These are phyloP conservation scores for Dicaeum eximium DNA, from an alignment of 2,113 vertebrate genomes.

Conservation along the genomic window DNA sequence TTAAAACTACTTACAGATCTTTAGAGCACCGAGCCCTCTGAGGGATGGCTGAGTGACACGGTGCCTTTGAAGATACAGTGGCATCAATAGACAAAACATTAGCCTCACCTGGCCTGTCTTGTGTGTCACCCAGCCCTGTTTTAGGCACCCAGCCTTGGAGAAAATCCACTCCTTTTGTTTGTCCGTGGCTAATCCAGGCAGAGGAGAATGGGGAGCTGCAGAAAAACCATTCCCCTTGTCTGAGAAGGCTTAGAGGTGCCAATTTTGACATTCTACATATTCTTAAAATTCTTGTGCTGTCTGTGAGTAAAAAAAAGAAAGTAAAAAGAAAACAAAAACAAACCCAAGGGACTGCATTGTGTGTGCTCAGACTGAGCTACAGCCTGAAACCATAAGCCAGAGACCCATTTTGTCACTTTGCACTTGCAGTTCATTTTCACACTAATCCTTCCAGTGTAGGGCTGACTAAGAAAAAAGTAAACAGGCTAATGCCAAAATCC, in stretches of 20 bases:
- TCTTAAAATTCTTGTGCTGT: conserved; percentile 54
- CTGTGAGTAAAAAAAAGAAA: not conserved
- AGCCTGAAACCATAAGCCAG: not conserved
- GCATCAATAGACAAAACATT: conserved; percentile 58
- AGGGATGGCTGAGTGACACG: not conserved
- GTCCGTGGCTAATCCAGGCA: conserved; percentile 5
- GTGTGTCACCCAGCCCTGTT: not conserved
- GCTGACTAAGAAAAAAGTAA: not conserved
- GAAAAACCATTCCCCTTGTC: not conserved
- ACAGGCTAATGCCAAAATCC: not conserved
- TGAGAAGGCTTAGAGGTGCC: conserved; percentile 60
- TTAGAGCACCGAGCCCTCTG: not conserved
- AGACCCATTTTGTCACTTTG: not conserved
- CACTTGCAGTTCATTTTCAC: conserved; percentile 13
- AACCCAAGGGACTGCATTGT: not conserved
- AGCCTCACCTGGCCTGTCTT: conserved; percentile 54
- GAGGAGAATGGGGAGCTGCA: not conserved
- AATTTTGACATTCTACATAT: conserved; percentile 40
- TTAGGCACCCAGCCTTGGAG: not conserved
- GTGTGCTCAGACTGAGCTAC: not conserved
- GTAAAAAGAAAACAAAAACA: not conserved
- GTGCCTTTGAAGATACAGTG: conserved; percentile 13
- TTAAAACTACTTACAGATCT: not conserved
- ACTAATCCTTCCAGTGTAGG: not conserved
- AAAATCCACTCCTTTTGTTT: conserved; percentile 61